Base-by-base conservation (phyloP, 37 sponge, comb jelly and placozoan genomes). In the Lycopodina hypogea region DNA sequence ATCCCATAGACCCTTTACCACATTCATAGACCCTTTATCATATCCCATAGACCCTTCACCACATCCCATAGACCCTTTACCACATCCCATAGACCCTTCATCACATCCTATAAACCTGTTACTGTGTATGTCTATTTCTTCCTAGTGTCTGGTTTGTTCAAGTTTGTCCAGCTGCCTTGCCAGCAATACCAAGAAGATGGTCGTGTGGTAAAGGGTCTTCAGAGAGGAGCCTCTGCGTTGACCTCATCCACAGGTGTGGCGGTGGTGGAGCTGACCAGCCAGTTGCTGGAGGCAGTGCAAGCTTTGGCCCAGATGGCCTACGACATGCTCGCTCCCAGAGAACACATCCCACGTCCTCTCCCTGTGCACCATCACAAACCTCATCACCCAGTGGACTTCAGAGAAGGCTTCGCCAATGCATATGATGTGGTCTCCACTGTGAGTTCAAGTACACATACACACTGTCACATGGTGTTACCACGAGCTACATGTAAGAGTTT, bases 161-260 rank as follows among this genome's bases (percentile, higher is more conserved):
- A 95, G 56, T 87, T 94, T 73, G 78, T 98, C 18, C 87, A 91
- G 78, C 72, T 98, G 42, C 99, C 99, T n/a, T 77, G 82, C 62
- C 92, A 98, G 38, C 99, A 98, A 79, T 98, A 98, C 81, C 80
- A 90, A 63, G 86, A 95, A 37, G 99, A 98, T 78, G 99, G 99
- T 19, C 84, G 99, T 34, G 79, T 98, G 18, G 59, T 98, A 36
- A 68, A 86, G 81, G 99, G 99, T 0, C 79, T 98, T 22, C 99
- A 95, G 79, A 64, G 85, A 63, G 99, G 99, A 61, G 93, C 99
- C 56, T 78, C 75, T 55, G 89, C 93, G 8, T 90, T 98, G 70
- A 81, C 94, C 35, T 56, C 89, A 57, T 93, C 94, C n/a, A 90
- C 93, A 42, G 93, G 94, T 4, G 74, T 93, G 42, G 93, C 99